Conservation (phyloP, 2,113 vertebrate genomes). For the Willisornis vidua region DNA sequence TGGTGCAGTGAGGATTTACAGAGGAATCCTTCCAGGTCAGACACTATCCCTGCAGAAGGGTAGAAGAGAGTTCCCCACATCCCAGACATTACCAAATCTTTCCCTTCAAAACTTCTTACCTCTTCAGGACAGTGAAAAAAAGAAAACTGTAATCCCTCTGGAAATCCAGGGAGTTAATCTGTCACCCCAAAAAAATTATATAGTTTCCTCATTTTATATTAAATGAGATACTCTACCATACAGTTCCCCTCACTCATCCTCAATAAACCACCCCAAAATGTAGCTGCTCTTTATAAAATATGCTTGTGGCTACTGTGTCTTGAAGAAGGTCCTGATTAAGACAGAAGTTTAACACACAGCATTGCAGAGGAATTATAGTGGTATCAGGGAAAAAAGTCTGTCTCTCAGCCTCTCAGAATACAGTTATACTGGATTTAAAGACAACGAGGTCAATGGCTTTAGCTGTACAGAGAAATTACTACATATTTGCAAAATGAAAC, state of each 20-base stretch:
- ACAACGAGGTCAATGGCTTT: not conserved
- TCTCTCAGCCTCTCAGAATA: not conserved
- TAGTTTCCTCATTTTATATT: not conserved
- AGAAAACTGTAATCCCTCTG: not conserved
- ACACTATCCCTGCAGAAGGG: not conserved
- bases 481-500: not conserved
- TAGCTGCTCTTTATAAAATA: not conserved
- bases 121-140: not conserved
- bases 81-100: accelerated
- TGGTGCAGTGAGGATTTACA: not conserved
- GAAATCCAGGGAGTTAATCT: not conserved
- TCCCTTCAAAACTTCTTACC: not conserved
- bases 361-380: not conserved
- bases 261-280: not conserved
- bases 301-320: not conserved
- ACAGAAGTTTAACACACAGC: not conserved
- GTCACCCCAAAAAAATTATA: not conserved
- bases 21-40: not conserved
- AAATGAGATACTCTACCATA: not conserved
- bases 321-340: not conserved
- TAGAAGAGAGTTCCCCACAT: not conserved
- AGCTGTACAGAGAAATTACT: not conserved
- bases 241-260: not conserved
- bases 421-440: not conserved
- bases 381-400: not conserved